These are phyloP conservation scores for Plebejus anna DNA, from an alignment of 2,888 invertebrate genomes.

Conservation along the genomic window DNA sequence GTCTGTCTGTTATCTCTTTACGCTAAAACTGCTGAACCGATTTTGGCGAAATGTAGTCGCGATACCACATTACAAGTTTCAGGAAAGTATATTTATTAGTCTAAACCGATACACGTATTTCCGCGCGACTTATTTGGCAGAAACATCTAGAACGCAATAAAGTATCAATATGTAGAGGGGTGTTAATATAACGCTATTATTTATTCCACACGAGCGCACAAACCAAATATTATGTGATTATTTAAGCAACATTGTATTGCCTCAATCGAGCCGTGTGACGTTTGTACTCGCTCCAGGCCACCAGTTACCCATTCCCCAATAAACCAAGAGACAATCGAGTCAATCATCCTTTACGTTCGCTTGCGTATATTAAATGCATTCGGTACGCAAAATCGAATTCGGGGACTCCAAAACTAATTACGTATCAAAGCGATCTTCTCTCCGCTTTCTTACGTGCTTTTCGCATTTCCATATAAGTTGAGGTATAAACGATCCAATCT, in stretches of 20 bases:
- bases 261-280: constrained; percentile 3
- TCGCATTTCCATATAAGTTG: constrained; percentile 80
- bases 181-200: neutral
- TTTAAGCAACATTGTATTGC: constrained; percentile 7
- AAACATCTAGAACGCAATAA: neutral
- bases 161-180: neutral
- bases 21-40: too few relatives aligned
- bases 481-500: constrained; percentile 80
- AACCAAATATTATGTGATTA: constrained; percentile 15
- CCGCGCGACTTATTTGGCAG: neutral
- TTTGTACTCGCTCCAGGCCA: neutral
- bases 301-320: constrained; percentile 22
- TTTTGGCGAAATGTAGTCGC: neutral
- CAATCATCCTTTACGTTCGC: constrained; percentile 51
- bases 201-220: neutral
- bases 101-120: neutral
- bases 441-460: constrained; percentile 79
- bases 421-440: constrained; percentile 76
- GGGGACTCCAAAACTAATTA: constrained; percentile 74
- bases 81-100: too few relatives aligned
- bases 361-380: constrained; percentile 52
- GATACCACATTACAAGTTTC: too few relatives aligned
- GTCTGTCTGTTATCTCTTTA: too few relatives aligned
- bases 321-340: constrained; percentile 47
- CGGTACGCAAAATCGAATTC: constrained; percentile 62